Conservation (phyloP, 2,888 invertebrate species). For the Xylophagus ater region DNA sequence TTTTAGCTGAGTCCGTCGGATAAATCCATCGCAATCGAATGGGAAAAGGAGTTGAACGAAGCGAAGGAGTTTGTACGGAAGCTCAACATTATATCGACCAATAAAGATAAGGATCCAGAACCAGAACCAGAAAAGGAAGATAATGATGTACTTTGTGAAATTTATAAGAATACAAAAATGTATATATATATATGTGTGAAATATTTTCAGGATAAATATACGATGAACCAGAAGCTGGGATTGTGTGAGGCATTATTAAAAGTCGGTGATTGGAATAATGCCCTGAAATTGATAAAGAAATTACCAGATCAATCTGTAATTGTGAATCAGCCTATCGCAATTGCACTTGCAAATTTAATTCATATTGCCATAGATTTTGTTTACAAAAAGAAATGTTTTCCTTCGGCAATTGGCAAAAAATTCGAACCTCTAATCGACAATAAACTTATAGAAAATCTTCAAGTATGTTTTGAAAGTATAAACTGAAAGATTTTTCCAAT, state of each 20-base stretch:
- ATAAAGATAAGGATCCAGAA: constrained; percentile 66
- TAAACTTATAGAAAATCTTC: constrained; percentile 27
- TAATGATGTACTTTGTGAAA: constrained; percentile 43
- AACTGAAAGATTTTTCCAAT: background rate
- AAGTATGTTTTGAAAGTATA: constrained; percentile 15
- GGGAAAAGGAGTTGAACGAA: constrained; percentile 70
- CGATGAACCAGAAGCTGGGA: constrained; percentile 83
- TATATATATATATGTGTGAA: background rate
- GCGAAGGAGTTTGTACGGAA: constrained; percentile 83
- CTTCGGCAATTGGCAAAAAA: constrained; percentile 58
- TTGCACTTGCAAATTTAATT: constrained; percentile 65
- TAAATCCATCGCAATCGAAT: constrained; percentile 63
- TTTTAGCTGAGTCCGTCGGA: constrained; percentile 74
- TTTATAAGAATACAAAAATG: background rate
- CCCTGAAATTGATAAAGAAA: constrained; percentile 63
- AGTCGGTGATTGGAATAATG: constrained; percentile 85
- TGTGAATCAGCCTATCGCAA: constrained; percentile 65
- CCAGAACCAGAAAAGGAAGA: constrained; percentile 57
- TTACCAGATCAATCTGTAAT: constrained; percentile 73
- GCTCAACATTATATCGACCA: constrained; percentile 69
- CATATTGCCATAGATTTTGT: constrained; percentile 78
- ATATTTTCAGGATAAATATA: constrained; percentile 28
- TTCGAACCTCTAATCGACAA: constrained; percentile 41
- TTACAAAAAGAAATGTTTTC: constrained; percentile 64
- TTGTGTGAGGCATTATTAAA: constrained; percentile 78